Conservation (phyloP, 2,113 vertebrate genomes). For the Labeo catla region DNA sequence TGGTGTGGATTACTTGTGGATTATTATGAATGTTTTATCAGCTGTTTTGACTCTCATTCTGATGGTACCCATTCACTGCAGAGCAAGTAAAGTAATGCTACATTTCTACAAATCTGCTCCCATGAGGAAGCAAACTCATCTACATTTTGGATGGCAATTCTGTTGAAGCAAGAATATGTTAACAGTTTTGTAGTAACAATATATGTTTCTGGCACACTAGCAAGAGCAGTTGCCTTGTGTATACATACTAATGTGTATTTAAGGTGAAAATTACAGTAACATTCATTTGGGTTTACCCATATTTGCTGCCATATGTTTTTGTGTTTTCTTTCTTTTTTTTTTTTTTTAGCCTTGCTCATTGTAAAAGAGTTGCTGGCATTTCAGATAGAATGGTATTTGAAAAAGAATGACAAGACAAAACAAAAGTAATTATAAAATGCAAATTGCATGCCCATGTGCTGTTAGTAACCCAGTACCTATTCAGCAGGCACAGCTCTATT, state of each 20-base stretch:
- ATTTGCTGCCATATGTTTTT: neutral
- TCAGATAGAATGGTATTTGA: neutral
- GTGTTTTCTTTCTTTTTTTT: neutral
- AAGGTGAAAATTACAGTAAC: neutral
- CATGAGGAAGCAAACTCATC: no score
- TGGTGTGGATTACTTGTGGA: no score
- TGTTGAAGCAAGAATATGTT: neutral
- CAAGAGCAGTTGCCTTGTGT: neutral
- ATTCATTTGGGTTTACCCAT: neutral
- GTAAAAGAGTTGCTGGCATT: conserved; percentile 25
- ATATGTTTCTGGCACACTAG: neutral
- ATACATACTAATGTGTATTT: neutral
- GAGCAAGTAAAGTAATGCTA: no score
- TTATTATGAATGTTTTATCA: no score
- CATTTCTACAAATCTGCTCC: no score
- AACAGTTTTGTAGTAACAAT: neutral
- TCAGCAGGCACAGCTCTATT: neutral
- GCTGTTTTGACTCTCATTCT: no score
- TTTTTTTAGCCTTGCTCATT: conserved; percentile 30
- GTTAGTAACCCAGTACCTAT: neutral
- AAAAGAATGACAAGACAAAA: conserved; percentile 33
- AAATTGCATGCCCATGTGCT: conserved; percentile 8
- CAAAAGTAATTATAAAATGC: conserved; percentile 52
- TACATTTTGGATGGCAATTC: neutral
- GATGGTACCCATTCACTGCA: no score